Evolutionary conservation across 2,888 invertebrate species (phyloP).

Genomic region (Agrochola litura): DNA sequence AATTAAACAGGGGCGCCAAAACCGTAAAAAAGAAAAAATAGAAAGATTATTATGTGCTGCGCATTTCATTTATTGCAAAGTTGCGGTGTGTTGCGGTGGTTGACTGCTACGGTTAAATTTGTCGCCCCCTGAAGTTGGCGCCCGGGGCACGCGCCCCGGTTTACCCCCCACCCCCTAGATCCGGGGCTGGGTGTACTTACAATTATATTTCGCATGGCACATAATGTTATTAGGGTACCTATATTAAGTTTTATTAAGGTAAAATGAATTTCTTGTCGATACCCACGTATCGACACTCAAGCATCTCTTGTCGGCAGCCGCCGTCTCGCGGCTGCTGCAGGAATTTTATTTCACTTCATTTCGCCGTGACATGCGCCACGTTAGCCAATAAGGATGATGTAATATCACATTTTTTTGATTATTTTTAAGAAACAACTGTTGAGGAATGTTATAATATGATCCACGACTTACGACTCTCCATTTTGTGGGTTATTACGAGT

Average conservation of each 20-base stretch:
- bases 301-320: conserved; percentile 28
- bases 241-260: not conserved
- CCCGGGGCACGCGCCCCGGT: no score
- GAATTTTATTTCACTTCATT: conserved; percentile 64
- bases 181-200: no score
- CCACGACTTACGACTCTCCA: conserved; percentile 3
- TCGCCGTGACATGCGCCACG: conserved; percentile 41
- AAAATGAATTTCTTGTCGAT: not conserved
- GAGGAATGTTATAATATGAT: conserved; percentile 9
- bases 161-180: no score
- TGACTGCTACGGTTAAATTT: no score
- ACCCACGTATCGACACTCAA: not conserved
- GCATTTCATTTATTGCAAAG: no score
- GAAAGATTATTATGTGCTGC: no score
- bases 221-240: not conserved
- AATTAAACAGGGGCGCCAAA: no score
- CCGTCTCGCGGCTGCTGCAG: conserved; percentile 42
- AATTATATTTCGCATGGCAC: not conserved
- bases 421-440: conserved; percentile 38
- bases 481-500: not conserved
- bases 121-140: no score
- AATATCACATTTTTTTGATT: conserved; percentile 47
- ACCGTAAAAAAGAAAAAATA: no score
- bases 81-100: no score
- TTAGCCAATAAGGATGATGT: conserved; percentile 48